These are phyloP conservation scores for Orthonevra nobilis DNA, from an alignment of 2,888 invertebrate genomes.

Conservation along the genomic window DNA sequence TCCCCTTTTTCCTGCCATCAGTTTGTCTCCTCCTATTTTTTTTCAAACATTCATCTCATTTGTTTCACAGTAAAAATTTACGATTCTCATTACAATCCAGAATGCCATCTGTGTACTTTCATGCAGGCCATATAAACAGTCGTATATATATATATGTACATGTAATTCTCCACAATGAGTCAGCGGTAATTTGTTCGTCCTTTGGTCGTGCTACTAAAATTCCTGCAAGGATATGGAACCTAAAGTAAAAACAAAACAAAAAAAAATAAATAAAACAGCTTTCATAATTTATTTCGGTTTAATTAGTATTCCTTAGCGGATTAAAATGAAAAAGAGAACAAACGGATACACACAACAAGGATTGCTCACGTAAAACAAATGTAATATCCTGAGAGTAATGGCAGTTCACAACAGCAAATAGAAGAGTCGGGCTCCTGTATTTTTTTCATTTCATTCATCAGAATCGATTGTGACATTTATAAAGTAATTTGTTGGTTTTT, in stretches of 20 bases:
- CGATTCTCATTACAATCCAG: slow-evolving; percentile 51
- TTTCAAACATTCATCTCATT: slow-evolving; percentile 35
- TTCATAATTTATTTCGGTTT: slow-evolving; percentile 46
- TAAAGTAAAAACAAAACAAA: background rate
- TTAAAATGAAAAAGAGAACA: background rate
- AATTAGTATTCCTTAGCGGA: slow-evolving; percentile 33
- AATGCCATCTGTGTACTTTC: slow-evolving; percentile 55
- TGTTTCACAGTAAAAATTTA: slow-evolving; percentile 51
- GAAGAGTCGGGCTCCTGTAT: slow-evolving; percentile 1
- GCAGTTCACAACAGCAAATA: background rate
- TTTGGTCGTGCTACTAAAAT: slow-evolving; percentile 7
- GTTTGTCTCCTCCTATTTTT: slow-evolving; percentile 12
- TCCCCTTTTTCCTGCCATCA: too few relatives aligned
- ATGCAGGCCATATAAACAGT: background rate
- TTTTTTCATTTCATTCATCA: background rate
- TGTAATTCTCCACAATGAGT: slow-evolving; percentile 4
- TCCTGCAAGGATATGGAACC: background rate
- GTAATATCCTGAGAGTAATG: slow-evolving; percentile 16
- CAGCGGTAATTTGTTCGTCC: slow-evolving; percentile 39
- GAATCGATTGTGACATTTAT: too few relatives aligned
- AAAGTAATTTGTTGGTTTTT: too few relatives aligned
- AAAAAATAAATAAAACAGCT: background rate
- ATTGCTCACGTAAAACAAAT: slow-evolving; percentile 11
- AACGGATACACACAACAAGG: slow-evolving; percentile 5
- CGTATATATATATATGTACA: background rate